phyloP scores from a whole-genome alignment of 2,113 vertebrate genomes.

The Nerophis ophidion region DNA sequence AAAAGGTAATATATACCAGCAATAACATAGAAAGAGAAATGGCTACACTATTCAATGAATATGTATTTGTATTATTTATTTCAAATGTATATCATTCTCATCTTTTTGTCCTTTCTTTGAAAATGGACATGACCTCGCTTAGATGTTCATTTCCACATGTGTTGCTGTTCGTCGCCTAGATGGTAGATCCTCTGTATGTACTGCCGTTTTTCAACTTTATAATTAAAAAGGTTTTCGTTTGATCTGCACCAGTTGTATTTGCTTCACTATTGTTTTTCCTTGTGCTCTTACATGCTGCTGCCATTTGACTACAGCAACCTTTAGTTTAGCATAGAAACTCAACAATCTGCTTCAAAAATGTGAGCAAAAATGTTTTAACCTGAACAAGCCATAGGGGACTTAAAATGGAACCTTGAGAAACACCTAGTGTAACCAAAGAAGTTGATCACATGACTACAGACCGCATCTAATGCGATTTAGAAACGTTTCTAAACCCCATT shows the following conservation, averaged over 20 bases:
- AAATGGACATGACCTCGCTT: conserved; percentile 39
- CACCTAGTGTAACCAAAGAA: too few species aligned
- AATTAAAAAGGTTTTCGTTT: conserved; percentile 49
- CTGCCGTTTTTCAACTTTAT: conserved; percentile 69
- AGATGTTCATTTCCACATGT: conserved; percentile 44
- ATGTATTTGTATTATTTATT: conserved; percentile 70
- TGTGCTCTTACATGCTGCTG: too few species aligned
- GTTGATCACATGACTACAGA: too few species aligned
- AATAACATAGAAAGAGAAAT: conserved; percentile 67
- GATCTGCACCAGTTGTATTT: neutral
- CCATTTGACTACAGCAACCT: too few species aligned
- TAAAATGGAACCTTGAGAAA: too few species aligned
- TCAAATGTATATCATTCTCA: conserved; percentile 47
- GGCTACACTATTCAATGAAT: conserved; percentile 60
- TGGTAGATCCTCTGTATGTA: conserved; percentile 52
- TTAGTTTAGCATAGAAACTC: too few species aligned
- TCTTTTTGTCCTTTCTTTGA: conserved; percentile 46
- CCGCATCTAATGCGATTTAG: too few species aligned
- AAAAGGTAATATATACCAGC: conserved; percentile 71
- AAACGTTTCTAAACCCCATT: too few species aligned
- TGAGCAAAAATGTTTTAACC: too few species aligned
- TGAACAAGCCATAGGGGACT: too few species aligned
- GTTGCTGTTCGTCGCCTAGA: conserved; percentile 58
- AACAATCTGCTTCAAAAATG: too few species aligned
- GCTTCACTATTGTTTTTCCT: too few species aligned